Conservation (phyloP, 2,113 vertebrate genomes). For the Rhynchomys soricoides region DNA sequence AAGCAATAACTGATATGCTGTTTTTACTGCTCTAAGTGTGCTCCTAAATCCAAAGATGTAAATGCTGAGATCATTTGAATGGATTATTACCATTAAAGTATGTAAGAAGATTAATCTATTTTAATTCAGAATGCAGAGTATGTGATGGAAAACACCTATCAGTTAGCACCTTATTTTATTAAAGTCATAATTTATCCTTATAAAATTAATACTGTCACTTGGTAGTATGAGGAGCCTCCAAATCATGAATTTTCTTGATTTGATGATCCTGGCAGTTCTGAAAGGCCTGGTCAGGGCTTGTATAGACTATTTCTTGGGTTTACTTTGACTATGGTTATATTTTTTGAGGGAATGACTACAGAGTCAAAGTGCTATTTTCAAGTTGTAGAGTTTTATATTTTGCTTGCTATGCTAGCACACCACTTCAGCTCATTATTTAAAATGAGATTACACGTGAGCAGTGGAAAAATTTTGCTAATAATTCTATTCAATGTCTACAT, state of each 20-base stretch:
- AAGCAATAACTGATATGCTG: slow-evolving; percentile 49
- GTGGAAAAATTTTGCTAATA: not conserved
- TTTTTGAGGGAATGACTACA: not conserved
- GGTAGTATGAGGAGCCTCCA: not conserved
- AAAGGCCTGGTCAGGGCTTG: not conserved
- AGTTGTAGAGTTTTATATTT: not conserved
- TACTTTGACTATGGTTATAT: not conserved
- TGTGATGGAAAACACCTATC: not conserved
- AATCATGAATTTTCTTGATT: slow-evolving; percentile 7
- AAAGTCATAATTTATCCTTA: not conserved
- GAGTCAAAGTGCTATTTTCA: not conserved
- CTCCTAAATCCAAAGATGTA: not conserved
- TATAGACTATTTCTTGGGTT: not conserved
- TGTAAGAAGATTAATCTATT: not conserved
- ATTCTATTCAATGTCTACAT: not conserved
- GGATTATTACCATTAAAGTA: not conserved
- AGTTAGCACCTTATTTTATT: not conserved
- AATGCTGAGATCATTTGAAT: slow-evolving; percentile 7
- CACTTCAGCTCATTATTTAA: not conserved
- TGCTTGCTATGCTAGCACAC: not conserved
- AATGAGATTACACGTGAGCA: not conserved
- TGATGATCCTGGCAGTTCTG: not conserved
- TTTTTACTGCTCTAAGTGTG: not conserved
- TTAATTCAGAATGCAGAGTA: not conserved
- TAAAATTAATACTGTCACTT: not conserved